Base-by-base conservation (phyloP, 2,888 invertebrate genomes). In the Mylabris sibirica region DNA sequence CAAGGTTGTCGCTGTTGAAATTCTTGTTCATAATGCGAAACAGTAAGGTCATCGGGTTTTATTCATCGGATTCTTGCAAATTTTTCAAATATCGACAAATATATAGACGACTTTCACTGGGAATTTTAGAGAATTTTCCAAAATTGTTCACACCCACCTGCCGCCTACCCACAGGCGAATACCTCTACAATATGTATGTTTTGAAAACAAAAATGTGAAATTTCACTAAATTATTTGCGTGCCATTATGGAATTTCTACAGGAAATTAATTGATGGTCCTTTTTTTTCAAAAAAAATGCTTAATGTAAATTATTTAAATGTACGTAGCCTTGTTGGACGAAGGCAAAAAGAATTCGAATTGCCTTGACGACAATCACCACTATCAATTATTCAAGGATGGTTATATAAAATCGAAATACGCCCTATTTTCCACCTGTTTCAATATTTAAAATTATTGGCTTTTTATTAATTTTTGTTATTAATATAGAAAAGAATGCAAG, bases 1-100 rank as follows among this genome's bases (percentile, higher is more conserved):
- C 53, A 53, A 53, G 53, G 53, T 53, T 53, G 53, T 24, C 12
- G 53, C 53, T 53, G 22, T 22, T 53, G 22, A 53, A 53, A 53
- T 53, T 53, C 11, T 53, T 53, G 53, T 53, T 53, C 53, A 53
- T 3, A 53, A 53, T 53, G 53, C 53, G 24, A 53, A 53, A 24
- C 53, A 53, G 22, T 53, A 53, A 53, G 53, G 53, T 53, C 53
- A 14, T 53, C 53, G 4, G 3, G 53, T 53, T 24, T 49, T 20
- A 5, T 44, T 49, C 17, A 44, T 17, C 12, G 2, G 41, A 41
- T 41, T 3, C 12, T n/a, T 9, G 12, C 38, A 11, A 49, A 49
- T 49, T 20, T 20, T 20, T 11, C 49, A 9, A 49, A 3, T 49
- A n/a, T 44, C n/a, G 20, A n/a, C 49, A 9, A 49, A 3, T 49